phyloP scores from a whole-genome alignment of 2,888 invertebrate genomes.

The Drosophila greeni region DNA sequence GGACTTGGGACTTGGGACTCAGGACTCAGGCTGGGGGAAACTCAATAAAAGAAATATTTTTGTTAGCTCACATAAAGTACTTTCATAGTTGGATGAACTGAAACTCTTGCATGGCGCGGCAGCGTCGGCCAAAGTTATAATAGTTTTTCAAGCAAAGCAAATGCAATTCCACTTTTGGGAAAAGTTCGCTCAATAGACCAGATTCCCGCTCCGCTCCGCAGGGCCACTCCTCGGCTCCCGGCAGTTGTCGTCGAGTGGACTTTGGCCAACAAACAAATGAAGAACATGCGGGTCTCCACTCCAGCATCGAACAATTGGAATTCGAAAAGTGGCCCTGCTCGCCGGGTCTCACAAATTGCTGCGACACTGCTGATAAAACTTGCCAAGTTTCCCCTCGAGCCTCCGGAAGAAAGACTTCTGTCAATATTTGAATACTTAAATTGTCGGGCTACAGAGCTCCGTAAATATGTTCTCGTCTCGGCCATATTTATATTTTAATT shows the following conservation, averaged over 20 bases:
- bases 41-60: slow-evolving; percentile 73
- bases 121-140: slow-evolving; percentile 64
- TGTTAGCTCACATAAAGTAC: slow-evolving; percentile 73
- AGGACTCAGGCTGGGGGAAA: slow-evolving; percentile 50
- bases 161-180: slow-evolving; percentile 68
- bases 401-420: slow-evolving; percentile 13
- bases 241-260: slow-evolving; percentile 63
- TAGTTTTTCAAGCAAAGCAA: slow-evolving; percentile 72
- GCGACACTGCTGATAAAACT: slow-evolving; percentile 64
- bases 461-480: slow-evolving; percentile 19
- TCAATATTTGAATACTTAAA: slow-evolving; percentile 37
- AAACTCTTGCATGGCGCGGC: slow-evolving; percentile 44
- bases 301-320: slow-evolving; percentile 60
- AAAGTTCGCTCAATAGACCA: slow-evolving; percentile 61
- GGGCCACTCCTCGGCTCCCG: slow-evolving; percentile 5
- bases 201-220: slow-evolving; percentile 28
- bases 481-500: slow-evolving; percentile 27
- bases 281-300: slow-evolving; percentile 54
- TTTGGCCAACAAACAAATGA: slow-evolving; percentile 68
- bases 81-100: slow-evolving; percentile 70
- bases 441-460: slow-evolving; percentile 11
- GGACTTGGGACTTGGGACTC: slow-evolving; percentile 3
- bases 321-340: slow-evolving; percentile 50
- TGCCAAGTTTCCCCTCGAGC: slow-evolving; percentile 15
- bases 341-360: slow-evolving; percentile 44